Evolutionary conservation across 1,140 invertebrate genomes (phyloP).

Genomic region (Metopolophium dirhodum): DNA sequence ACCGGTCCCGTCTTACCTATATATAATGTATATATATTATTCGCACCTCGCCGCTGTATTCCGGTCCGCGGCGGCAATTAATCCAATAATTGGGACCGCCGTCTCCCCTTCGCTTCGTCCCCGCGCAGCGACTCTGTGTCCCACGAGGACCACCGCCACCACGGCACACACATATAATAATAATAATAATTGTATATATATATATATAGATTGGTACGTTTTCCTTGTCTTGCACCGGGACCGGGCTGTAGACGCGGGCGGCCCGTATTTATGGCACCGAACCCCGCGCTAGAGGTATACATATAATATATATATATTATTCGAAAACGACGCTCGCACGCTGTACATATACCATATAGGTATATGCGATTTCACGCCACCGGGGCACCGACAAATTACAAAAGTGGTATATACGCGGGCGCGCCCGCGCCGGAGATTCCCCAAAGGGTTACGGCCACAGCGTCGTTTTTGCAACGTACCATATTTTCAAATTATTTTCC

Average conservation of each 20-base stretch:
- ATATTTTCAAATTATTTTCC: conserved; percentile 56
- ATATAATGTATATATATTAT: neutral
- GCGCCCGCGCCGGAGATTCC: conserved; percentile 7
- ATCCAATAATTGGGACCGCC: conserved; percentile 54
- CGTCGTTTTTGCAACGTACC: neutral
- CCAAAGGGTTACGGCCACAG: conserved; percentile 20
- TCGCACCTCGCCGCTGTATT: conserved; percentile 19
- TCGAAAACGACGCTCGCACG: neutral
- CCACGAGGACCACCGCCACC: neutral
- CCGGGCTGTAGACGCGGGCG: neutral
- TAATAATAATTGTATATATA: conserved; percentile 40
- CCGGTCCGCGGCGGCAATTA: conserved; percentile 42
- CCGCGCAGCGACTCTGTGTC: neutral
- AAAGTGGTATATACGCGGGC: conserved; percentile 2
- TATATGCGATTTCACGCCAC: neutral
- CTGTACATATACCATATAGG: neutral
- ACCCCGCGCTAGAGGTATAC: neutral
- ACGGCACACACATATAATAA: neutral
- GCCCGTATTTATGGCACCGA: conserved; percentile 31
- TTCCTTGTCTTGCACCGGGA: neutral
- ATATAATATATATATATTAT: neutral
- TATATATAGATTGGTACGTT: neutral
- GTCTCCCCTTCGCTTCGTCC: neutral
- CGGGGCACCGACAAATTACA: conserved; percentile 33
- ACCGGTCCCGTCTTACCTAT: neutral